These are phyloP conservation scores for Hydrotaea cyrtoneurina DNA, from an alignment of 2,888 invertebrate species.

Conservation along the genomic window DNA sequence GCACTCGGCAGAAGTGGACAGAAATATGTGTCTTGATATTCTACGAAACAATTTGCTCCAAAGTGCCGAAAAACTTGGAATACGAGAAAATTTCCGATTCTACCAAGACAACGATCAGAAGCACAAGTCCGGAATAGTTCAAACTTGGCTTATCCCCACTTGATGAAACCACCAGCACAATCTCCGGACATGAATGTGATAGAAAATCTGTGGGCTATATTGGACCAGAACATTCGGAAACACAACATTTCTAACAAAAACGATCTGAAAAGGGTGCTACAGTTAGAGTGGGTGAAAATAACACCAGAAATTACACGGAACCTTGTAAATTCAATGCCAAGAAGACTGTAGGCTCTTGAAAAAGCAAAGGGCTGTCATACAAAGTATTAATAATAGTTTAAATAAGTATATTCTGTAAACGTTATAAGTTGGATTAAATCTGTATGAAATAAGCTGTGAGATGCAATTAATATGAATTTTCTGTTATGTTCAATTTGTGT, in stretches of 20 bases:
- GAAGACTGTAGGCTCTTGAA: too few species aligned
- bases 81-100: constrained; percentile 21
- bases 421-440: too few species aligned
- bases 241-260: neutral
- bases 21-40: constrained; percentile 5
- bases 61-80: constrained; percentile 35
- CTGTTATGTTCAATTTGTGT: too few species aligned
- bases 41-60: constrained; percentile 29
- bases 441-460: too few species aligned
- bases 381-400: constrained; percentile 25
- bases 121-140: constrained; percentile 52
- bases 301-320: neutral
- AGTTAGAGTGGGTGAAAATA: constrained; percentile 17
- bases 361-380: neutral
- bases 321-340: too few species aligned
- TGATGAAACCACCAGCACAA: too few species aligned
- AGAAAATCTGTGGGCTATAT: too few species aligned
- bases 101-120: constrained; percentile 47
- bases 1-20: constrained; percentile 46
- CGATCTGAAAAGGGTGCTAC: neutral
- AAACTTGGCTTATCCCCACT: constrained; percentile 55
- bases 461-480: too few species aligned
- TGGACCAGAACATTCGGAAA: too few species aligned
- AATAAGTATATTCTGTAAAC: too few species aligned
- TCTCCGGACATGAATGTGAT: too few species aligned